phyloP scores from a whole-genome alignment of 2,888 invertebrate genomes.

The Graphium colonna region DNA sequence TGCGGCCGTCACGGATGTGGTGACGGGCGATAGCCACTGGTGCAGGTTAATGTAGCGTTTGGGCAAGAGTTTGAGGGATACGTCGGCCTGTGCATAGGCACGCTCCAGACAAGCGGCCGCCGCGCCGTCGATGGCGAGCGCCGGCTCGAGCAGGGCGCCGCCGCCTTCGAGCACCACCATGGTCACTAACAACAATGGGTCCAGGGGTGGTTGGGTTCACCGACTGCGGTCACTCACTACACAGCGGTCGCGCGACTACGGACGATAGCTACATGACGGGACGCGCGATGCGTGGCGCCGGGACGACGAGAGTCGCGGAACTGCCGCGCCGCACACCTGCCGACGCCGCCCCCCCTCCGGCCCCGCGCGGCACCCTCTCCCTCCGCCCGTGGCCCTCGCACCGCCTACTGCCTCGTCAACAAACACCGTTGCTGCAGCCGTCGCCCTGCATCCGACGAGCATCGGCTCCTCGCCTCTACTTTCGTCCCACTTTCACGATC shows the following conservation, averaged over 20 bases:
- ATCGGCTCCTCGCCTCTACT: slow-evolving; percentile 47
- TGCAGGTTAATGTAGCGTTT: slow-evolving; percentile 95
- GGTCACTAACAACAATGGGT: slow-evolving; percentile 41
- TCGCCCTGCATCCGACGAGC: slow-evolving; percentile 60
- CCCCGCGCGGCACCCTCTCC: slow-evolving; percentile 44
- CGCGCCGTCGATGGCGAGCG: slow-evolving; percentile 87
- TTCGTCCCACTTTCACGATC: slow-evolving; percentile 60
- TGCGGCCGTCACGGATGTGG: slow-evolving; percentile 73
- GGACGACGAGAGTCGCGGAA: slow-evolving; percentile 68
- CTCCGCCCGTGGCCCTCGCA: too few species aligned
- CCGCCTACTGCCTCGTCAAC: slow-evolving; percentile 48
- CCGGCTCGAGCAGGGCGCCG: slow-evolving; percentile 72
- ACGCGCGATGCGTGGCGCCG: slow-evolving; percentile 53
- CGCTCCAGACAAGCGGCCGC: slow-evolving; percentile 86
- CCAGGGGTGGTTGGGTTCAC: too few species aligned
- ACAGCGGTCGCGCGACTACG: slow-evolving; percentile 47
- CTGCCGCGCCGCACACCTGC: slow-evolving; percentile 64
- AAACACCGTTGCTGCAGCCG: slow-evolving; percentile 73
- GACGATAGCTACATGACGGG: slow-evolving; percentile 59
- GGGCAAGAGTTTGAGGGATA: slow-evolving; percentile 93
- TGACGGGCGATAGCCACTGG: slow-evolving; percentile 92
- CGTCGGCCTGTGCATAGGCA: slow-evolving; percentile 89
- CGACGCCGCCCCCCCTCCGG: slow-evolving; percentile 47
- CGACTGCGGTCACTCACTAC: too few species aligned
- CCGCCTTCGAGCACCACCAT: slow-evolving; percentile 78